These are phyloP conservation scores for Psilanteris sp. DNA, from an alignment of 1,140 invertebrate genomes.

Conservation along the genomic window DNA sequence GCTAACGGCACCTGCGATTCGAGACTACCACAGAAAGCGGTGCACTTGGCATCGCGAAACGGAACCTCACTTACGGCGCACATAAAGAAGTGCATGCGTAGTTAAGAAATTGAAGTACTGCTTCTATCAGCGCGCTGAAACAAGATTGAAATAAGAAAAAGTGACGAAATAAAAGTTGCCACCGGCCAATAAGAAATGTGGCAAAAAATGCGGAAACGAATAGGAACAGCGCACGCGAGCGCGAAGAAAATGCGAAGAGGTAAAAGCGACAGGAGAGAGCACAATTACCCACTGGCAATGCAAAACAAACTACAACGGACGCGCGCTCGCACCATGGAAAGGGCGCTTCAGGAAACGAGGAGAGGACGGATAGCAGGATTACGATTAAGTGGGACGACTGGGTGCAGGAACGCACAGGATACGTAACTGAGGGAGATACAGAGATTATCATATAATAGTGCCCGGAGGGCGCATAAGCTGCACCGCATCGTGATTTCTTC, in stretches of 20 bases:
- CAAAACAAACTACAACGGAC: constrained; percentile 74
- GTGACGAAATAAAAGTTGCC: constrained; percentile 53
- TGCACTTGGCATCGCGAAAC: constrained; percentile 33
- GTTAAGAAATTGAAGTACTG: constrained; percentile 54
- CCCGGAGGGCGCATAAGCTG: constrained; percentile 75
- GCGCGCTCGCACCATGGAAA: constrained; percentile 31
- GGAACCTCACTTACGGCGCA: constrained; percentile 8
- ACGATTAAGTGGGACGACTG: constrained; percentile 44
- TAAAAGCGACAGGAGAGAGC: constrained; percentile 73
- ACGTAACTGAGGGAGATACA: constrained; percentile 68
- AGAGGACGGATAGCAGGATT: constrained; percentile 44
- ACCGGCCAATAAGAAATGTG: constrained; percentile 34
- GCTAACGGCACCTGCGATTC: constrained; percentile 32
- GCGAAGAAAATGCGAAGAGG: constrained; percentile 67
- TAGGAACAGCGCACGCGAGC: constrained; percentile 62
- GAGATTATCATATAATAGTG: constrained; percentile 78
- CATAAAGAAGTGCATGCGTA: constrained; percentile 21
- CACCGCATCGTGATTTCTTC: constrained; percentile 74
- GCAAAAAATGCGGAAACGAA: constrained; percentile 71
- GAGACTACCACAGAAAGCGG: constrained; percentile 4
- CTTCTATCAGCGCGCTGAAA: constrained; percentile 30
- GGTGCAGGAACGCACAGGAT: constrained; percentile 32
- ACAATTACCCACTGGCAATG: constrained; percentile 76
- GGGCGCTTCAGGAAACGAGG: constrained; percentile 32
- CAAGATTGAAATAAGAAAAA: constrained; percentile 57